Conservation (phyloP, 2,888 invertebrate genomes). For the Plebejus argus region DNA sequence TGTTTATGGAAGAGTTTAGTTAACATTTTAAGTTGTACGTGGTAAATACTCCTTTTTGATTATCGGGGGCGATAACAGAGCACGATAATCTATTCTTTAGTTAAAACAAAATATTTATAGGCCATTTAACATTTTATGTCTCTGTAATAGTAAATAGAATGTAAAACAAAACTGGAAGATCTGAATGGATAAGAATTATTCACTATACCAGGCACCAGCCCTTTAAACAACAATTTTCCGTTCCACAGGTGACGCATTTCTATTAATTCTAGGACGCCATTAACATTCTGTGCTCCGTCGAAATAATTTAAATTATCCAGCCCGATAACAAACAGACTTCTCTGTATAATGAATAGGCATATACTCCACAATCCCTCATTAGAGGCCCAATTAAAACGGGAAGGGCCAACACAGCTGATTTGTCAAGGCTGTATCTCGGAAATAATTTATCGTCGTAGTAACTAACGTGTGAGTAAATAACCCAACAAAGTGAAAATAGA, state of each 20-base stretch:
- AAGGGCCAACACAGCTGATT: conserved; percentile 9
- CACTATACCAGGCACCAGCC: neutral
- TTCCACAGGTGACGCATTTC: conserved; percentile 34
- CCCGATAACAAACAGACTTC: neutral
- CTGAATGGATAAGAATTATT: neutral
- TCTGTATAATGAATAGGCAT: neutral
- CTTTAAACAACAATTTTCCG: conserved; percentile 22
- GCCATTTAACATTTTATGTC: neutral
- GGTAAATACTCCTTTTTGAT: too few relatives aligned
- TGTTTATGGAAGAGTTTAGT: neutral
- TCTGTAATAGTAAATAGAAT: neutral
- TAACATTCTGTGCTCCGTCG: conserved; percentile 40
- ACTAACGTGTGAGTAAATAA: conserved; percentile 78
- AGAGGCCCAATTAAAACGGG: neutral
- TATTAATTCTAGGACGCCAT: conserved; percentile 37
- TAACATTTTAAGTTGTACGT: too few relatives aligned
- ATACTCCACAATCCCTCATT: neutral
- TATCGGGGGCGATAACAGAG: too few relatives aligned
- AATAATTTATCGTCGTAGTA: conserved; percentile 75
- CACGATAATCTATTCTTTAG: too few relatives aligned
- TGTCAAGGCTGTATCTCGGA: conserved; percentile 38
- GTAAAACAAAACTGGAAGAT: neutral
- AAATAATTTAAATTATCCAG: conserved; percentile 21
- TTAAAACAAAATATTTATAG: neutral
- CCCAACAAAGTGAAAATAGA: conserved; percentile 79